phyloP scores from a whole-genome alignment of 2,797 vertebrate species.

The Spondyliosoma cantharus region DNA sequence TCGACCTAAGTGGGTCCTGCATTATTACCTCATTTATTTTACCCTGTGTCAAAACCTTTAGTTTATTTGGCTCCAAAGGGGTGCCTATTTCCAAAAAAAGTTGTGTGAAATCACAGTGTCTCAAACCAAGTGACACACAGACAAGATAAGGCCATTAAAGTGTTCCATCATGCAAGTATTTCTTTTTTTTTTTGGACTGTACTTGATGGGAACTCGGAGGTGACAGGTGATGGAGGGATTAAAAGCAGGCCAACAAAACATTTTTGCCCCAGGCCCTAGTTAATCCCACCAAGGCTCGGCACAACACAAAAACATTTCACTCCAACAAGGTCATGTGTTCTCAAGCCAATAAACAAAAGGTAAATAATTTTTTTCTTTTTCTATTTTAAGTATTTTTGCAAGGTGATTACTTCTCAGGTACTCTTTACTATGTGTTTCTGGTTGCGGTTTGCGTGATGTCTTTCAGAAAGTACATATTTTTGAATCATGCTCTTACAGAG shows the following conservation, averaged over 20 bases:
- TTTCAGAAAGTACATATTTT: not conserved
- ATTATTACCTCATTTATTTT: not conserved
- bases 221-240: not conserved
- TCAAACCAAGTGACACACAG: not conserved
- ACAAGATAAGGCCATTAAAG: not conserved
- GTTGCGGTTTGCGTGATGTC: not conserved
- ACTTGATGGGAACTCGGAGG: not conserved
- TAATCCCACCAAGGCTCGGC: not conserved
- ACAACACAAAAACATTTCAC: constrained; percentile 1
- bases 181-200: not conserved
- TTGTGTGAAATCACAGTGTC: not conserved
- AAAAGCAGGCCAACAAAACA: constrained; percentile 9
- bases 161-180: not conserved
- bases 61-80: not conserved
- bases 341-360: constrained; percentile 12
- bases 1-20: not conserved
- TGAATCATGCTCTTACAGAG: not conserved
- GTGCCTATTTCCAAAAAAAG: not conserved
- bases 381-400: not conserved
- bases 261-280: not conserved
- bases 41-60: not conserved
- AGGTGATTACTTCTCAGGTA: not conserved
- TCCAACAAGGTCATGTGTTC: not conserved
- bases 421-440: not conserved
- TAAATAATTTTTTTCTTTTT: not conserved